A percentile compares a stretch with the other conserved stretches of the same genome.
Evolutionary conservation across 2,888 invertebrate species (phyloP).

Genomic region (Eristalinus sepulchralis): DNA sequence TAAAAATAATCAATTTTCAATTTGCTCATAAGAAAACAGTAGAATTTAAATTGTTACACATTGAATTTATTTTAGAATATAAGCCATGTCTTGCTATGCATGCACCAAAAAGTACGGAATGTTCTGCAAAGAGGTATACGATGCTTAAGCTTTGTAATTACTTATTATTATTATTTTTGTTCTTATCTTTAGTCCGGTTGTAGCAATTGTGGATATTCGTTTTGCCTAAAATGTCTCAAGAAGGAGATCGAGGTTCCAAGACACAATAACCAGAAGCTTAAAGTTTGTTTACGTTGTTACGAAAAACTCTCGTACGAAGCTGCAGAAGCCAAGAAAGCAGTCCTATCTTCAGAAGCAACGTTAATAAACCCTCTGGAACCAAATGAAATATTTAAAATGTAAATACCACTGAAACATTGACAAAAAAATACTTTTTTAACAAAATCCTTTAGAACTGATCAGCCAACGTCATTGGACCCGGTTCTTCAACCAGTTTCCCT

Average conservation of each 20-base stretch:
- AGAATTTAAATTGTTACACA: neutral
- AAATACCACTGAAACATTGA: slow-evolving; percentile 65
- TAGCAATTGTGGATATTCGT: slow-evolving; percentile 91
- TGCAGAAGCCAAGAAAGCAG: slow-evolving; percentile 75
- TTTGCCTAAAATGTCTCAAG: slow-evolving; percentile 90
- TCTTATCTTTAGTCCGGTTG: slow-evolving; percentile 86
- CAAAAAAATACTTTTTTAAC: slow-evolving; percentile 66
- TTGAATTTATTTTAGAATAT: neutral
- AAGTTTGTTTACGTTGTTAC: slow-evolving; percentile 84
- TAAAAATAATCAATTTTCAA: neutral
- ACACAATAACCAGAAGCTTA: slow-evolving; percentile 83
- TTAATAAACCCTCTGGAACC: slow-evolving; percentile 22
- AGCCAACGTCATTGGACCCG: slow-evolving; percentile 74
- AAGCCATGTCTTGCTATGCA: slow-evolving; percentile 87
- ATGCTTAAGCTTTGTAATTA: neutral
- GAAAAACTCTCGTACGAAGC: slow-evolving; percentile 76
- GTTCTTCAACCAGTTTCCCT: slow-evolving; percentile 75
- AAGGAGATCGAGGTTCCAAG: slow-evolving; percentile 86
- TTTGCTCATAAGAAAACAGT: neutral
- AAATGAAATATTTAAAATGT: slow-evolving; percentile 58
- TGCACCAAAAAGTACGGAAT: slow-evolving; percentile 87
- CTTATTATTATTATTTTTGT: neutral
- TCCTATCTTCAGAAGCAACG: slow-evolving; percentile 81
- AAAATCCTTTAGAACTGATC: slow-evolving; percentile 75
- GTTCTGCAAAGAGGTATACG: slow-evolving; percentile 87